Evolutionary conservation across 2,888 invertebrate species (phyloP), one percentile per base, ranked within the genome.

Genomic region (Amitus sp.): DNA sequence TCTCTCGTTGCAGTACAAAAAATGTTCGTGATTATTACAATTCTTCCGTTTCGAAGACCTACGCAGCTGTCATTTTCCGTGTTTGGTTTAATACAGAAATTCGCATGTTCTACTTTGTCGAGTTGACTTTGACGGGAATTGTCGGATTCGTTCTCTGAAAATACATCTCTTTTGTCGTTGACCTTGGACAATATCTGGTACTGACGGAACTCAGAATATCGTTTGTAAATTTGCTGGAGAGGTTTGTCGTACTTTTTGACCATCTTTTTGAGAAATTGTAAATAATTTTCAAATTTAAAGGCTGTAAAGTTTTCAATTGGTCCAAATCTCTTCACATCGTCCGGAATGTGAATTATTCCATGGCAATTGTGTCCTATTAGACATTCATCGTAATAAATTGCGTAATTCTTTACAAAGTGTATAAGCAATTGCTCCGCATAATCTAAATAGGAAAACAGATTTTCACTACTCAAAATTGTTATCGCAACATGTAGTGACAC

Each of bases 121-220:
- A n/a, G n/a, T n/a, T n/a, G n/a, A n/a, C n/a, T n/a, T n/a, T n/a
- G n/a, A n/a, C n/a, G n/a, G n/a, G n/a, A n/a, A n/a, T n/a, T n/a
- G n/a, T n/a, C n/a, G n/a, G n/a, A n/a, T n/a, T n/a, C n/a, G n/a
- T n/a, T n/a, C n/a, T n/a, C n/a, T n/a, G n/a, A n/a, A n/a, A n/a
- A n/a, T n/a, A n/a, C n/a, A n/a, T n/a, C n/a, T n/a, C n/a, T n/a
- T n/a, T n/a, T n/a, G n/a, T n/a, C n/a, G n/a, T n/a, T n/a, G n/a
- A n/a, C n/a, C n/a, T n/a, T n/a, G n/a, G n/a, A n/a, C n/a, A n/a
- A n/a, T n/a, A n/a, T n/a, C n/a, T n/a, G n/a, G n/a, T n/a, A n/a
- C n/a, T n/a, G n/a, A n/a, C n/a, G n/a, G n/a, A 18, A 47, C 47
- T 58, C 58, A 1, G 28, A 18, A 49, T 59, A 59, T 20, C 59